These are phyloP conservation scores for Agrotis ipsilon DNA, from an alignment of 2,888 invertebrate genomes.

Conservation along the genomic window DNA sequence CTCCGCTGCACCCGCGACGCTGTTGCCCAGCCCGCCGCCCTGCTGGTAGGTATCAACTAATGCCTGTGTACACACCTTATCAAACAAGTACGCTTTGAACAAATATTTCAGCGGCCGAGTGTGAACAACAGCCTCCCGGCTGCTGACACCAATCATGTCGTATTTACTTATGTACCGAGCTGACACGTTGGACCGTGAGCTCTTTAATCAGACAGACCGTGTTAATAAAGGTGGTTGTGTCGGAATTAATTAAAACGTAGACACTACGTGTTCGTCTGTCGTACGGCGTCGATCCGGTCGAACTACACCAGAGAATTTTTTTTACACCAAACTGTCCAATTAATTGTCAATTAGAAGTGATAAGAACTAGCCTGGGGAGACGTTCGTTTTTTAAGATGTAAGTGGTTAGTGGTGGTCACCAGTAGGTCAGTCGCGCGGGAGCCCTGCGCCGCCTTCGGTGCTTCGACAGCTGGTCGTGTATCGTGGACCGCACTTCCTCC, in stretches of 20 bases:
- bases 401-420: slow-evolving; percentile 53
- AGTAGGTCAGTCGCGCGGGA: not conserved
- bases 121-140: slow-evolving; percentile 33
- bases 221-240: slow-evolving; percentile 58
- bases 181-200: slow-evolving; percentile 6
- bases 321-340: slow-evolving; percentile 14
- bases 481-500: slow-evolving; percentile 4
- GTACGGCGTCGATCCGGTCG: slow-evolving; percentile 6
- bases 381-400: slow-evolving; percentile 38
- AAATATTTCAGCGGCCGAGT: slow-evolving; percentile 56
- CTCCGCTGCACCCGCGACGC: slow-evolving; percentile 49
- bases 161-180: slow-evolving; percentile 42
- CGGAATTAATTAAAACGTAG: slow-evolving; percentile 33
- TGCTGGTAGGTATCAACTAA: slow-evolving; percentile 59
- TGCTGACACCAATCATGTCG: slow-evolving; percentile 44
- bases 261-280: slow-evolving; percentile 30
- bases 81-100: slow-evolving; percentile 40
- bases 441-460: not conserved
- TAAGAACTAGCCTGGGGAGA: slow-evolving; percentile 9
- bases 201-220: slow-evolving; percentile 44
- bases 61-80: slow-evolving; percentile 57
- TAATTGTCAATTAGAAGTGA: slow-evolving; percentile 30
- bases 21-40: slow-evolving; percentile 57
- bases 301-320: slow-evolving; percentile 15
- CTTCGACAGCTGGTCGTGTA: not conserved